Conservation (phyloP, 2,888 invertebrate genomes). For the Conchocele bisecta region DNA sequence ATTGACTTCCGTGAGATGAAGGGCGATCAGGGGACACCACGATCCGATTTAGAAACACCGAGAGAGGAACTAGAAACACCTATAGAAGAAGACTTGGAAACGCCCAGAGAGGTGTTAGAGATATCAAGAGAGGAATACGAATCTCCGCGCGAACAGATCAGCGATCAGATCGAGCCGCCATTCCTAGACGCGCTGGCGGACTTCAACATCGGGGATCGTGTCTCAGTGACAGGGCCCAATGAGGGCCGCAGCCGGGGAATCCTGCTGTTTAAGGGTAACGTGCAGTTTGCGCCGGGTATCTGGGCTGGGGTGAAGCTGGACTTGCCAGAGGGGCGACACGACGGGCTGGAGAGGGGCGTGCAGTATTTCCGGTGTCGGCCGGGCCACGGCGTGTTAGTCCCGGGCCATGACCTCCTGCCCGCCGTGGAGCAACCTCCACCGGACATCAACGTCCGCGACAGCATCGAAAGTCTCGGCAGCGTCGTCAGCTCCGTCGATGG, state of each 20-base stretch:
- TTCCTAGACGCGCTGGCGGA: constrained; percentile 67
- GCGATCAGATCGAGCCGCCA: no score
- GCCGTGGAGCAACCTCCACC: constrained; percentile 36
- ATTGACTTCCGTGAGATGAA: not conserved
- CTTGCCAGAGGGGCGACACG: constrained; percentile 67
- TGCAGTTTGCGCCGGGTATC: constrained; percentile 74
- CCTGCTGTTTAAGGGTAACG: constrained; percentile 74
- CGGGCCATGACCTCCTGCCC: constrained; percentile 66
- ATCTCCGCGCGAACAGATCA: constrained; percentile 19
- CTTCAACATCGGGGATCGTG: constrained; percentile 71
- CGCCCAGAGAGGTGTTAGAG: not conserved
- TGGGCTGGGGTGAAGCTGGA: constrained; percentile 79
- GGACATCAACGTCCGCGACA: constrained; percentile 40
- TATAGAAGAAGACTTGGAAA: not conserved
- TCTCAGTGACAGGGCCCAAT: constrained; percentile 68
- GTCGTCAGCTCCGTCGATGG: constrained; percentile 45
- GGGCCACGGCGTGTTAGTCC: constrained; percentile 72
- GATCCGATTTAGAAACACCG: constrained; percentile 5
- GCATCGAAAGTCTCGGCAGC: constrained; percentile 46
- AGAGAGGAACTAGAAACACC: constrained; percentile 12
- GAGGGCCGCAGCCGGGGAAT: constrained; percentile 58
- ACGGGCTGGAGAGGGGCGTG: constrained; percentile 69
- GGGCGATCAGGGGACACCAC: constrained; percentile 2
- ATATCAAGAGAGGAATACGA: constrained; percentile 37
- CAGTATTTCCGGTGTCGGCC: constrained; percentile 72